These are phyloP conservation scores for Poeciliopsis turneri DNA, from an alignment of 2,797 vertebrate genomes.

Conservation along the genomic window DNA sequence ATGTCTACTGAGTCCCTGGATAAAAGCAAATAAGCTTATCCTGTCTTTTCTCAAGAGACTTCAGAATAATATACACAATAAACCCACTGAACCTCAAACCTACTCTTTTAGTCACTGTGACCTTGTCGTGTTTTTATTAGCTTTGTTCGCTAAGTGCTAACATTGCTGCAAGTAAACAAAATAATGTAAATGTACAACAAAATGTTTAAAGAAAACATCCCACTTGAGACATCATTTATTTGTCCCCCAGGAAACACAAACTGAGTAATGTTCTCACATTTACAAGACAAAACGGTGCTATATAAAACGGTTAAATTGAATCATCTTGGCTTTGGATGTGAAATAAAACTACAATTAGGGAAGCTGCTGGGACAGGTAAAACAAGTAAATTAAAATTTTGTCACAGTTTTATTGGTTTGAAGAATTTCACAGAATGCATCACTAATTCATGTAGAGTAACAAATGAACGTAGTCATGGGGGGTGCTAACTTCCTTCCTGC, in stretches of 20 bases:
- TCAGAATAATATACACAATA: constrained; percentile 76
- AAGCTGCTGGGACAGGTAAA: not conserved
- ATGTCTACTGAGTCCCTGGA: constrained; percentile 49
- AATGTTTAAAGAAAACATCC: constrained; percentile 56
- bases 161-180: constrained; percentile 61
- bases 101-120: constrained; percentile 65
- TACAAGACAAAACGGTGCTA: constrained; percentile 55
- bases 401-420: not conserved
- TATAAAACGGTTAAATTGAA: constrained; percentile 42
- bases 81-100: constrained; percentile 76
- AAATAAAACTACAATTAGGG: constrained; percentile 12
- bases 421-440: constrained; percentile 10
- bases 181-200: constrained; percentile 30
- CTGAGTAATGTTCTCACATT: constrained; percentile 71
- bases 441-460: constrained; percentile 28
- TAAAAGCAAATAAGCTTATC: constrained; percentile 67
- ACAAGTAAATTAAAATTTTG: not conserved
- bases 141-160: constrained; percentile 64
- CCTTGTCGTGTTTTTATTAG: constrained; percentile 75
- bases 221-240: constrained; percentile 11
- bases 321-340: constrained; percentile 16
- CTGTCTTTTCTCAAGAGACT: constrained; percentile 74
- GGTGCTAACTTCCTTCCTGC: constrained; percentile 54
- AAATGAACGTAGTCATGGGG: constrained; percentile 46
- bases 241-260: constrained; percentile 56